A percentile compares a stretch with the other conserved stretches of the same genome.
These are phyloP conservation scores for Labroides dimidiatus DNA, from an alignment of 2,797 vertebrate species.

Conservation along the genomic window DNA sequence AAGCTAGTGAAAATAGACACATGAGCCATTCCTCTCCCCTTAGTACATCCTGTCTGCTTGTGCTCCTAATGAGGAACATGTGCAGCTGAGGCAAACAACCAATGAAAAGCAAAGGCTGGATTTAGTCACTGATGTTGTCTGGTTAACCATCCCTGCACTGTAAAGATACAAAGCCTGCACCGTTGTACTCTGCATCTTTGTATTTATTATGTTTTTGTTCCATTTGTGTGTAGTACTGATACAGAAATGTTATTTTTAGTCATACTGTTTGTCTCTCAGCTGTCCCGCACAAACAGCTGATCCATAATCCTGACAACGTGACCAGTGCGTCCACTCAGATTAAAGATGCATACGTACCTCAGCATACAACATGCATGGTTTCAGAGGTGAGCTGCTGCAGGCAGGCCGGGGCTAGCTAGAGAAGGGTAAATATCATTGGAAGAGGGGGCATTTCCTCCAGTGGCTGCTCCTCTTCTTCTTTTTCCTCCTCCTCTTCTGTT, in stretches of 20 bases:
- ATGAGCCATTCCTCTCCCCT: slow-evolving; percentile 68
- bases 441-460: slow-evolving; percentile 72
- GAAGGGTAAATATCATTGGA: slow-evolving; percentile 65
- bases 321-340: slow-evolving; percentile 65
- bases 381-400: slow-evolving; percentile 57
- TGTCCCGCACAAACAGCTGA: slow-evolving; percentile 56
- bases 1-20: slow-evolving; percentile 64
- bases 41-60: slow-evolving; percentile 70
- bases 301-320: slow-evolving; percentile 71
- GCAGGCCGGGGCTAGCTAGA: slow-evolving; percentile 58
- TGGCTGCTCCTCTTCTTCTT: slow-evolving; percentile 56
- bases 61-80: slow-evolving; percentile 81
- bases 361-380: slow-evolving; percentile 62
- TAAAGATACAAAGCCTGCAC: slow-evolving; percentile 57
- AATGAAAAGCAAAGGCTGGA: slow-evolving; percentile 71
- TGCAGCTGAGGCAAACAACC: slow-evolving; percentile 72
- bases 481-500: slow-evolving; percentile 54
- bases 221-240: slow-evolving; percentile 25
- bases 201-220: slow-evolving; percentile 24
- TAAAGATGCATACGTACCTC: slow-evolving; percentile 75
- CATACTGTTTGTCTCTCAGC: slow-evolving; percentile 44
- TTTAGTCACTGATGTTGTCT: slow-evolving; percentile 64
- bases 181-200: slow-evolving; percentile 26
- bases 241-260: slow-evolving; percentile 57
- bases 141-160: slow-evolving; percentile 52